phyloP scores from a whole-genome alignment of 2,113 vertebrate genomes.

The Dasypus novemcinctus region DNA sequence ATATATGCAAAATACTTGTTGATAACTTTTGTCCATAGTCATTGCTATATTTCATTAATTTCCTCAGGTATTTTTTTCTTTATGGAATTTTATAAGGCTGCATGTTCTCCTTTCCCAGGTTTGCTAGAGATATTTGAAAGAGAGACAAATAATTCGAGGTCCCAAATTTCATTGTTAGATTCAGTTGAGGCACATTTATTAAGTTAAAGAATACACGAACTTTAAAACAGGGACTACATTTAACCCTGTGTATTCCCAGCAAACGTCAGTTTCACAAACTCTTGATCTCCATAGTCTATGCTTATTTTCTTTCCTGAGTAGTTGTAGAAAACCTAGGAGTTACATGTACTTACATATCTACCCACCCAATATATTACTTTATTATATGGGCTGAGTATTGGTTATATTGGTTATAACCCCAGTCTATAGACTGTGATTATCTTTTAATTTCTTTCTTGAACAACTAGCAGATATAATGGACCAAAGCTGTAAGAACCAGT shows the following conservation, averaged over 20 bases:
- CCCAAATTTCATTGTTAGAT: background rate
- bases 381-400: background rate
- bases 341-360: background rate
- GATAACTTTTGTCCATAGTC: background rate
- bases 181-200: background rate
- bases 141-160: background rate
- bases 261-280: background rate
- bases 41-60: background rate
- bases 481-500: background rate
- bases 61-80: background rate
- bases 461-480: background rate
- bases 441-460: background rate
- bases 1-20: background rate
- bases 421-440: background rate
- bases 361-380: background rate
- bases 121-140: background rate
- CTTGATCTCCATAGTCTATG: background rate
- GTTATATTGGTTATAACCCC: too few species aligned
- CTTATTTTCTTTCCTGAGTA: background rate
- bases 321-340: background rate
- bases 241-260: background rate
- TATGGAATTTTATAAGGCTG: background rate
- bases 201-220: background rate
- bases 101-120: background rate
- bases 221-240: background rate